Conservation (phyloP, 2,888 invertebrate species). For the Stenodera caucasica region DNA sequence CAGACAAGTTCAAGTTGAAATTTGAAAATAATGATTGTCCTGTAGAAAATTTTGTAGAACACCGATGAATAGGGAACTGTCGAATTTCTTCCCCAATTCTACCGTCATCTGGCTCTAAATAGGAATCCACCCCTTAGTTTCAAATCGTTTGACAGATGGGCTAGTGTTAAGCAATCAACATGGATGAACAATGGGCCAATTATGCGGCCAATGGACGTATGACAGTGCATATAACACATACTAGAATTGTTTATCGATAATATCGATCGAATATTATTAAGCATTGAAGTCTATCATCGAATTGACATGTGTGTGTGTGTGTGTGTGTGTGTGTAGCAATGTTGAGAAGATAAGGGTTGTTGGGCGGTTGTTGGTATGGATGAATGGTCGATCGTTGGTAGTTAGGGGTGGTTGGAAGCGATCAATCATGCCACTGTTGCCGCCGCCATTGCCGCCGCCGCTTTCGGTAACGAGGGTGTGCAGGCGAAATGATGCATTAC, state of each 20-base stretch:
- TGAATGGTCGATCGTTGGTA: conserved; percentile 20
- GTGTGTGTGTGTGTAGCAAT: conserved; percentile 19
- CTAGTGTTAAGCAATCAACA: conserved; percentile 13
- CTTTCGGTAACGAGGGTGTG: conserved; percentile 25
- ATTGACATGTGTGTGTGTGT: conserved; percentile 23
- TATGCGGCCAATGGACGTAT: conserved; percentile 7
- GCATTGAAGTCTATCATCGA: conserved; percentile 25
- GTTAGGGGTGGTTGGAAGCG: conserved; percentile 17
- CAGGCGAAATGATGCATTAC: conserved; percentile 33
- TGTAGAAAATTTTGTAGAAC: background rate
- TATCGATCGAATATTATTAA: conserved; percentile 21
- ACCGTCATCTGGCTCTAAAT: conserved; percentile 11
- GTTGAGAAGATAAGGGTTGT: conserved; percentile 5
- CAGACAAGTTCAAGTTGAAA: no score
- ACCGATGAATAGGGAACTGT: background rate
- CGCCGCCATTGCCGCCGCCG: background rate
- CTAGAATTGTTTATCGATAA: conserved; percentile 14
- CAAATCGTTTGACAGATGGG: conserved; percentile 7
- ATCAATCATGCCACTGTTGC: conserved; percentile 23
- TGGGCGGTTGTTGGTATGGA: background rate
- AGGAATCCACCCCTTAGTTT: conserved; percentile 4
- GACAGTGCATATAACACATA: conserved; percentile 15
- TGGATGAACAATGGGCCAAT: conserved; percentile 13
- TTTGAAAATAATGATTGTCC: no score
- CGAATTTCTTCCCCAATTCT: background rate